Percentiles rank a stretch among this genome's conserved stretches.
phyloP scores from a whole-genome alignment of 30 jellyfish, hydroid and myxozoan genomes.

The Aurelia aurita region DNA sequence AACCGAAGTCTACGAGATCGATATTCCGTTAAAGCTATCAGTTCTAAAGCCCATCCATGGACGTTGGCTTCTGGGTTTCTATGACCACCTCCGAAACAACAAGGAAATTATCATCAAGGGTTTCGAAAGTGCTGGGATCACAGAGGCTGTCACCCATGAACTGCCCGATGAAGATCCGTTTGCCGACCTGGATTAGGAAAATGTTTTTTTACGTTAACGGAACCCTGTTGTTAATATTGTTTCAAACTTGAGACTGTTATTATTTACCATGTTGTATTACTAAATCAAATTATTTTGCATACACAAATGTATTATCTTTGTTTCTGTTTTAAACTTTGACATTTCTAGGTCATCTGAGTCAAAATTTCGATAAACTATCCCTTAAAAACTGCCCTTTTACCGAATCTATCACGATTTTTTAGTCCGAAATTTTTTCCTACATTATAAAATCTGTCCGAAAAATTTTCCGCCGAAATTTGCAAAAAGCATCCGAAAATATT shows the following conservation, averaged over 20 bases:
- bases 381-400: no score
- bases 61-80: neutral
- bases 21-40: neutral
- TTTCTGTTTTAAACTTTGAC: no score
- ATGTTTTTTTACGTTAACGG: no score
- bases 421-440: neutral
- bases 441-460: no score
- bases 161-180: conserved; percentile 2
- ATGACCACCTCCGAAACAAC: neutral
- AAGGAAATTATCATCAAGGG: neutral
- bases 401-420: no score
- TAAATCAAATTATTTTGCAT: no score
- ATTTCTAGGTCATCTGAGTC: no score
- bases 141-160: neutral
- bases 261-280: no score
- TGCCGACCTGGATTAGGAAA: neutral
- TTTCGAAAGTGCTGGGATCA: conserved; percentile 14
- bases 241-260: no score
- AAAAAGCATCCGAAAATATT: neutral
- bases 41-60: conserved; percentile 3
- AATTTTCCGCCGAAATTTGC: neutral
- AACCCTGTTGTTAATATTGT: no score
- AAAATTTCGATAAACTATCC: no score
- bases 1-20: neutral
- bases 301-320: no score